Percentiles rank a stretch among this genome's conserved stretches.
Evolutionary conservation across 1,140 invertebrate species (phyloP).

Genomic region (Chymomyza costata): DNA sequence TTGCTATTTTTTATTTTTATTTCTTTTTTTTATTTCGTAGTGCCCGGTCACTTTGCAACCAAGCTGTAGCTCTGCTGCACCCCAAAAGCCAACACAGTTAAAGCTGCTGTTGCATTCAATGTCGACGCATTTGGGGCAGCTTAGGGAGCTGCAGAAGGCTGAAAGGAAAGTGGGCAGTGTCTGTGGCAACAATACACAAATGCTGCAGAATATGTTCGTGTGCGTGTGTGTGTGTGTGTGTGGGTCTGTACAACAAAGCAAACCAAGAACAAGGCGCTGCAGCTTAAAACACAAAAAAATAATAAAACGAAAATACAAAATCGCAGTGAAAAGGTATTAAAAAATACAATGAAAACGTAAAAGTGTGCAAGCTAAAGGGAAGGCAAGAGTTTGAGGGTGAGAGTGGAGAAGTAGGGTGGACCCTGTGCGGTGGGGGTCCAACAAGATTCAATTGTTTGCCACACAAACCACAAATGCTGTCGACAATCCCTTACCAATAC

Average conservation of each 20-base stretch:
- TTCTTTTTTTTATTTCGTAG: constrained; percentile 3
- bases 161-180: no score
- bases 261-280: constrained; percentile 18
- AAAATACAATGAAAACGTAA: background rate
- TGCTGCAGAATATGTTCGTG: constrained; percentile 12
- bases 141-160: background rate
- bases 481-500: background rate
- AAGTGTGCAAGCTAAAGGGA: background rate
- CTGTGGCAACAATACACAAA: constrained; percentile 15
- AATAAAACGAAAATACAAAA: constrained; percentile 39
- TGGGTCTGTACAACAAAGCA: background rate
- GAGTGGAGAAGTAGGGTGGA: background rate
- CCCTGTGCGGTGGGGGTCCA: no score
- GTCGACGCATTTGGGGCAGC: background rate
- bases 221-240: background rate
- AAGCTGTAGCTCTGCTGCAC: no score
- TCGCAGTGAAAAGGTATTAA: constrained; percentile 11
- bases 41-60: background rate
- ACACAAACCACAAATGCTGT: background rate
- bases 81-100: no score
- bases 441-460: no score
- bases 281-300: constrained; percentile 43
- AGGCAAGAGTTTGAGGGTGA: background rate
- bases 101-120: no score
- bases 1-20: constrained; percentile 23